Evolutionary conservation across 2,888 invertebrate species (phyloP), one percentile per base, ranked within the genome.

Genomic region (Drosophila robusta): DNA sequence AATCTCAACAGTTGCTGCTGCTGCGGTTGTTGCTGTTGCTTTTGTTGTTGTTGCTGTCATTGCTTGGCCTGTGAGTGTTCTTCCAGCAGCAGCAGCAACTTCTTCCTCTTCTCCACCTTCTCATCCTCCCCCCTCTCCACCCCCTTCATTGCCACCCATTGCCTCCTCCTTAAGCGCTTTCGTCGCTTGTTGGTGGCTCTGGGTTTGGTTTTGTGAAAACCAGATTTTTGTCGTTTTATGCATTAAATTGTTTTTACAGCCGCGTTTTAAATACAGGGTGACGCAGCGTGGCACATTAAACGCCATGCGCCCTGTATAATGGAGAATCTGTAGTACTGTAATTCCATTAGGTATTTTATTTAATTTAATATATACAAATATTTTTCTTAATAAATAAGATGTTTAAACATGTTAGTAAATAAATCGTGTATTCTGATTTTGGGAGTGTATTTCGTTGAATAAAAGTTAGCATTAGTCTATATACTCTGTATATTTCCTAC

Each of bases 221-320:
- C 90, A 88, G 87, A 90, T 87, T 90, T 87, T 90, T 80, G 89
- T 88, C 79, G 89, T 86, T 90, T 90, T 90, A 78, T 88, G 80
- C 90, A 90, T 87, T 87, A 90, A 87, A 89, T 90, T 87, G 87
- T 87, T 87, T 89, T 89, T 82, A 84, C 84, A 90, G 85, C 78
- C 78, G 89, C 80, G 77, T 82, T 88, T 88, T 74, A 75, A 34
- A 65, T 75, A 89, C 88, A 89, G 89, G 90, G 75, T 70, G 64
- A 7, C 12, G 11, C 51, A 12, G 4, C 12, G 7, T 4, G 4
- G 18, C 1, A 34, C 18, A 18, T 18, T 18, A 18, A 18, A 18
- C 18, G 18, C 18, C 18, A 18, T 18, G 18, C 18, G 36, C 11
- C 11, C 39, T 14, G 16, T 29, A 4, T 29, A 29, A 29, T 29